Evolutionary conservation across 2,797 vertebrate species (phyloP).

Genomic region (Pseudochaenichthys georgianus): DNA sequence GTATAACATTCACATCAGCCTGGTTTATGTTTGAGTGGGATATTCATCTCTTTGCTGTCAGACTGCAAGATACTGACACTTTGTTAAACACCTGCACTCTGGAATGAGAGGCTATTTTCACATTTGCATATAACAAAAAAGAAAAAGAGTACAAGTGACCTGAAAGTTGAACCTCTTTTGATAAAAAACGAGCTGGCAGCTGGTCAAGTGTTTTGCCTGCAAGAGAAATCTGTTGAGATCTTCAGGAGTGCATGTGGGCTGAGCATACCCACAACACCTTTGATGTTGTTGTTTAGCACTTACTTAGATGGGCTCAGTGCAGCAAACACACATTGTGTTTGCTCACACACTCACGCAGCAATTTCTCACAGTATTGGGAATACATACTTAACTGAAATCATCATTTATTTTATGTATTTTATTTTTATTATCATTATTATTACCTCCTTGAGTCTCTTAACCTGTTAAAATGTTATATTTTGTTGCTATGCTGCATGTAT

Average conservation of each 20-base stretch:
- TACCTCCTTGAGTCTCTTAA: no score
- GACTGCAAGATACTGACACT: constrained; percentile 46
- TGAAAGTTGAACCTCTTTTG: constrained; percentile 50
- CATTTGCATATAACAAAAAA: constrained; percentile 55
- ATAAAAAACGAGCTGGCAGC: constrained; percentile 33
- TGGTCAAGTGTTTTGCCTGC: constrained; percentile 22
- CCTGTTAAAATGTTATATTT: no score
- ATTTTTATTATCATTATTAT: no score
- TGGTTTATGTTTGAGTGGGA: constrained; percentile 63
- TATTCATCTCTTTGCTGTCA: constrained; percentile 67
- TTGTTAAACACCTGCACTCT: constrained; percentile 49
- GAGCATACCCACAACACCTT: constrained; percentile 30
- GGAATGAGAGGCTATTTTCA: constrained; percentile 29
- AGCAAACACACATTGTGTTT: constrained; percentile 18
- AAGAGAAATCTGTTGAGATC: constrained; percentile 35
- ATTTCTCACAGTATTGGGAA: constrained; percentile 10
- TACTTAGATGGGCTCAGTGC: constrained; percentile 25
- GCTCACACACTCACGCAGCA: constrained; percentile 4
- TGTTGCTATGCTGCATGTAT: no score
- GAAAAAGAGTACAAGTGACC: constrained; percentile 43
- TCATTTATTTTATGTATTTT: no score
- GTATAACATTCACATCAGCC: constrained; percentile 58
- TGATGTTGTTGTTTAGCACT: constrained; percentile 33
- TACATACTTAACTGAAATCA: constrained; percentile 6
- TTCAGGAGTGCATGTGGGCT: constrained; percentile 40